Evolutionary conservation across 2,888 invertebrate species (phyloP).

Genomic region (Urechis unicinctus): DNA sequence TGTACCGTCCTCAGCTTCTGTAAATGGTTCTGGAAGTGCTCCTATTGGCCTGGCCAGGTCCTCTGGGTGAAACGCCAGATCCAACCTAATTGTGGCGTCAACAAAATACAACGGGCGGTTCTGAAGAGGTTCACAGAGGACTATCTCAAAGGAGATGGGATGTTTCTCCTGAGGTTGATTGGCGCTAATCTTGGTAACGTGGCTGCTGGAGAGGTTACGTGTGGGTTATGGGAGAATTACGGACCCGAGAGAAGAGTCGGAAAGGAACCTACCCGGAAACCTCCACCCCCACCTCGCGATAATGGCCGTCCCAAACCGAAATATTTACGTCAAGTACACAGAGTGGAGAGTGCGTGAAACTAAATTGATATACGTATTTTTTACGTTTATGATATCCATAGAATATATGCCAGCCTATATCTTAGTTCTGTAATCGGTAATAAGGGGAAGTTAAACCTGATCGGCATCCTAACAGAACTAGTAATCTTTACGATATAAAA

Average conservation of each 20-base stretch:
- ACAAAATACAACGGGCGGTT: not conserved
- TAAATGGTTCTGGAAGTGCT: conserved; percentile 48
- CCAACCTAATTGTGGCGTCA: not conserved
- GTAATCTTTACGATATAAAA: too few species aligned
- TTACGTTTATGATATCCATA: too few species aligned
- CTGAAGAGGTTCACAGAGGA: conserved; percentile 1
- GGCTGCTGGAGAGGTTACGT: conserved; percentile 1
- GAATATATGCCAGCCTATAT: too few species aligned
- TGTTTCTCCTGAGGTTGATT: conserved; percentile 1
- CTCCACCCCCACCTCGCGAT: not conserved
- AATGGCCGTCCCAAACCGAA: too few species aligned
- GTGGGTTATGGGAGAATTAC: conserved; percentile 3
- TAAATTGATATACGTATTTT: too few species aligned
- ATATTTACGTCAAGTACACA: too few species aligned
- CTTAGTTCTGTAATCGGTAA: too few species aligned
- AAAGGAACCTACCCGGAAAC: not conserved
- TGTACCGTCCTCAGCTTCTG: conserved; percentile 48
- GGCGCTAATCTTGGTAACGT: conserved; percentile 2
- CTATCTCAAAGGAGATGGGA: conserved; percentile 3
- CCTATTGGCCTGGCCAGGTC: conserved; percentile 26
- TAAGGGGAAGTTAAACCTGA: too few species aligned
- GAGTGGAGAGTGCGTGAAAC: too few species aligned
- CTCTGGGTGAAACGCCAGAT: conserved; percentile 8
- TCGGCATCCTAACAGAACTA: too few species aligned
- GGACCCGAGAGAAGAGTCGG: not conserved